phyloP scores from a whole-genome alignment of 2,113 vertebrate species.

The Embiotoca jacksoni region DNA sequence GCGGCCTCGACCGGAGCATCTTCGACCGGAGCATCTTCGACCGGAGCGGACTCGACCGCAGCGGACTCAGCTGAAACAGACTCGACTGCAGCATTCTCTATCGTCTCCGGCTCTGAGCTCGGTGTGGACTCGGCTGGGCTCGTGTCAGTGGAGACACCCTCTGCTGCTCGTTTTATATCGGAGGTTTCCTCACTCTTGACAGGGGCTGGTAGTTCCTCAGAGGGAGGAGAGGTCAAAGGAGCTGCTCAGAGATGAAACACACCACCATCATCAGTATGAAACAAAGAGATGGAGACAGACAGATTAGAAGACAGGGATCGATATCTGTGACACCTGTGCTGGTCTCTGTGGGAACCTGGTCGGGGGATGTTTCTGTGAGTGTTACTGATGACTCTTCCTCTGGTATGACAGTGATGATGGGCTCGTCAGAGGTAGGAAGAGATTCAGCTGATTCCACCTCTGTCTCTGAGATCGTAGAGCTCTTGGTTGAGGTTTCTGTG shows the following conservation, averaged over 20 bases:
- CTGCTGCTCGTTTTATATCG: background rate
- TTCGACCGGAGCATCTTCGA: constrained; percentile 19
- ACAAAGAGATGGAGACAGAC: constrained; percentile 22
- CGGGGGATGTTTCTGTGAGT: constrained; percentile 32
- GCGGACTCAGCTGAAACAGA: background rate
- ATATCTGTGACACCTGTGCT: constrained; percentile 58
- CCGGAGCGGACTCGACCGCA: background rate
- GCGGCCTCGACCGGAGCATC: background rate
- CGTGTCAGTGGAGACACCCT: background rate
- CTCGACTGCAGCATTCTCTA: background rate
- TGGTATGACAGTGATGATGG: constrained; percentile 33
- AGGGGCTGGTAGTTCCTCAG: constrained; percentile 16
- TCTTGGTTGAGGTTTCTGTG: constrained; percentile 19
- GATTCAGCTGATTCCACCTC: constrained; percentile 39
- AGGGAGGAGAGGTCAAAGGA: background rate
- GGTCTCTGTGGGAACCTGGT: constrained; percentile 48
- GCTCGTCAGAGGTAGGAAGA: constrained; percentile 47
- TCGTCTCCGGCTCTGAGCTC: background rate
- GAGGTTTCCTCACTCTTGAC: background rate
- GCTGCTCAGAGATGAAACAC: constrained; percentile 23
- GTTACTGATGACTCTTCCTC: constrained; percentile 54
- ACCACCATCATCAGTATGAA: constrained; percentile 15
- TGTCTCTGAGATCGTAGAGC: constrained; percentile 22
- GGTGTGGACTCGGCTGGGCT: constrained; percentile 4
- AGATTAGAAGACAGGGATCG: constrained; percentile 27